Percentiles rank a stretch among this genome's conserved stretches.
Evolutionary conservation across 2,888 invertebrate species (phyloP).

Genomic region (Pyrrhosoma nymphula): DNA sequence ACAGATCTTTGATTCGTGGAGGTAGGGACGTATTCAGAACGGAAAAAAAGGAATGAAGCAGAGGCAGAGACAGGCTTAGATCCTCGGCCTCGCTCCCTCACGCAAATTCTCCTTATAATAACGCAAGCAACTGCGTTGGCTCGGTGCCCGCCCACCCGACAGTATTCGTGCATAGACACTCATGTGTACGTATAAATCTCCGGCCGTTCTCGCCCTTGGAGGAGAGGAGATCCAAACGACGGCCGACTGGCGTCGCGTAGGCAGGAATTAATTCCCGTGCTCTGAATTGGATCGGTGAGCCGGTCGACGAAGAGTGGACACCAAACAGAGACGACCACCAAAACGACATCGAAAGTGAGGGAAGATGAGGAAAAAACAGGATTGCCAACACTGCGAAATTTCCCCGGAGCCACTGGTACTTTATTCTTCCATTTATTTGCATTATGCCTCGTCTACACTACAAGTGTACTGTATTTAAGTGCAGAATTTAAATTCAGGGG

Average conservation of each 20-base stretch:
- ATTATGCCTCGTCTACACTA: no score
- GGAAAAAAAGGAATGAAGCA: background rate
- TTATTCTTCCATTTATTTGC: background rate
- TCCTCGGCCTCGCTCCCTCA: background rate
- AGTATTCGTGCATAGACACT: no score
- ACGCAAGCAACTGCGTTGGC: background rate
- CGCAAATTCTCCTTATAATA: background rate
- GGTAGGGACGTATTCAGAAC: no score
- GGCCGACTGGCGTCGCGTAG: background rate
- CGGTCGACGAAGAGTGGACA: background rate
- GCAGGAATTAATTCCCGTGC: background rate
- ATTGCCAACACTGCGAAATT: background rate
- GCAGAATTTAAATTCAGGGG: no score
- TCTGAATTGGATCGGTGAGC: slow-evolving; percentile 34
- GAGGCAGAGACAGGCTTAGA: background rate
- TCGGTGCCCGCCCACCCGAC: background rate
- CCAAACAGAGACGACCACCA: background rate
- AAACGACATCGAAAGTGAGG: background rate
- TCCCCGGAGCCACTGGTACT: background rate
- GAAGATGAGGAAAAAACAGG: background rate
- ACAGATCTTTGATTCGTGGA: no score
- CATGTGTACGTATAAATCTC: background rate
- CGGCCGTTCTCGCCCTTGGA: background rate
- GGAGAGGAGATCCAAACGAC: background rate
- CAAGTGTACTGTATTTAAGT: no score